Percentiles rank a stretch among this genome's conserved stretches.
Evolutionary conservation across 1,140 invertebrate species (phyloP).

Genomic region (Drosophila sechellia): DNA sequence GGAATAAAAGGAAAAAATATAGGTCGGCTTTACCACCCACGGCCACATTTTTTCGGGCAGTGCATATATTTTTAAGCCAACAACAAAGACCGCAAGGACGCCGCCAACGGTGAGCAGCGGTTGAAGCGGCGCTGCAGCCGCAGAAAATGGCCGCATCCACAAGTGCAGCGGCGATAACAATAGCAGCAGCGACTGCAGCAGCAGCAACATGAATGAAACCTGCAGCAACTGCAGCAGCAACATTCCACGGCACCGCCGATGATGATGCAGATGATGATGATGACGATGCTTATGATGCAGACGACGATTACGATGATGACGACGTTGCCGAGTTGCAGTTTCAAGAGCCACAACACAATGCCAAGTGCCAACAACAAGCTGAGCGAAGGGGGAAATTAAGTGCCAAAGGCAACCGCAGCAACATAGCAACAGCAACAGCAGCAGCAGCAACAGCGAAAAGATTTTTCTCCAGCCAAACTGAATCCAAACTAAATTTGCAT

Average conservation of each 20-base stretch:
- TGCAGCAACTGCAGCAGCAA: conserved; percentile 15
- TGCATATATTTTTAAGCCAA: conserved; percentile 26
- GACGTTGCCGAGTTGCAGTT: conserved; percentile 10
- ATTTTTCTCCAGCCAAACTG: conserved; percentile 32
- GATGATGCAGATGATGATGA: background rate
- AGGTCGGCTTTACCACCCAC: background rate
- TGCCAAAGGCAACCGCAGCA: conserved; percentile 59
- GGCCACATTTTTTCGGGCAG: background rate
- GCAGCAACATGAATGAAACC: conserved; percentile 29
- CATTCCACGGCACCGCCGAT: background rate
- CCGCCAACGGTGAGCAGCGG: conserved; percentile 6
- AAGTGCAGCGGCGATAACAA: conserved; percentile 19
- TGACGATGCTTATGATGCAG: conserved; percentile 9
- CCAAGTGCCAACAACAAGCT: conserved; percentile 37
- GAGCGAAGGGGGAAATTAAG: conserved; percentile 33
- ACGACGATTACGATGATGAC: conserved; percentile 15
- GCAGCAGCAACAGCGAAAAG: conserved; percentile 28
- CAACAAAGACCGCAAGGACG: background rate
- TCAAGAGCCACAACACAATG: conserved; percentile 24
- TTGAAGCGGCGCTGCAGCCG: conserved; percentile 12
- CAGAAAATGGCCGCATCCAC: conserved; percentile 49
- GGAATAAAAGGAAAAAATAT: background rate
- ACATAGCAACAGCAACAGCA: conserved; percentile 5
- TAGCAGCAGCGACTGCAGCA: conserved; percentile 10
- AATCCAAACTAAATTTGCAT: conserved; percentile 66